A percentile compares a stretch with the other conserved stretches of the same genome.
phyloP scores from a whole-genome alignment of 2,888 invertebrate species.

The Galeopsomyia nigrocyanea region DNA sequence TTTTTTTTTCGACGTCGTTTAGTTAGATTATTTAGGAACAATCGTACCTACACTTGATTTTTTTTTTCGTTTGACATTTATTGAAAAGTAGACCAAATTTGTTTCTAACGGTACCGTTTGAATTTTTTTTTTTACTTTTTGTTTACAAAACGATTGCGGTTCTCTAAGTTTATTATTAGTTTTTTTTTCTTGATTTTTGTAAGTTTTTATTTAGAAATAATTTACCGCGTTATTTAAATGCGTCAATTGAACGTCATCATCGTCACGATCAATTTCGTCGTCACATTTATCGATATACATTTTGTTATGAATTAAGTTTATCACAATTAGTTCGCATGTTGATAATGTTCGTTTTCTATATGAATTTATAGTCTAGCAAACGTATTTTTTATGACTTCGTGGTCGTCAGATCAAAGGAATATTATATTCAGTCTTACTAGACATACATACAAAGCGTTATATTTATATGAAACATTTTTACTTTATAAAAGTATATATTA shows the following conservation, averaged over 20 bases:
- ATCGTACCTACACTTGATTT: too few species aligned
- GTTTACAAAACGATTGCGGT: too few species aligned
- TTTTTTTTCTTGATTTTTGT: neutral
- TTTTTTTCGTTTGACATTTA: too few species aligned
- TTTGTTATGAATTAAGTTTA: conserved; percentile 32
- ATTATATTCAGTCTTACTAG: neutral
- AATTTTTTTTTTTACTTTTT: too few species aligned
- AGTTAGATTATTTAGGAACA: too few species aligned
- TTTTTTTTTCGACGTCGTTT: too few species aligned
- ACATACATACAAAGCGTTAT: neutral
- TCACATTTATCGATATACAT: conserved; percentile 3
- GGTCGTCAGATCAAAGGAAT: neutral
- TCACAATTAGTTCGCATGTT: conserved; percentile 26
- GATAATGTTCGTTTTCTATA: conserved; percentile 22
- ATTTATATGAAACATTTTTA: conserved; percentile 23
- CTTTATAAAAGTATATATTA: conserved; percentile 26
- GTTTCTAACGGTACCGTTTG: too few species aligned
- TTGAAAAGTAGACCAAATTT: too few species aligned
- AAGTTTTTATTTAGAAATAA: conserved; percentile 15
- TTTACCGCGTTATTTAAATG: conserved; percentile 17
- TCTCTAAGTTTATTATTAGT: too few species aligned
- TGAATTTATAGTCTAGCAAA: conserved; percentile 28
- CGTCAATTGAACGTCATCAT: conserved; percentile 33
- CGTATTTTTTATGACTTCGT: conserved; percentile 30
- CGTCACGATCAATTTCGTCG: conserved; percentile 36